These are phyloP conservation scores for Eurytoma californica DNA, from an alignment of 2,888 invertebrate species.

Conservation along the genomic window DNA sequence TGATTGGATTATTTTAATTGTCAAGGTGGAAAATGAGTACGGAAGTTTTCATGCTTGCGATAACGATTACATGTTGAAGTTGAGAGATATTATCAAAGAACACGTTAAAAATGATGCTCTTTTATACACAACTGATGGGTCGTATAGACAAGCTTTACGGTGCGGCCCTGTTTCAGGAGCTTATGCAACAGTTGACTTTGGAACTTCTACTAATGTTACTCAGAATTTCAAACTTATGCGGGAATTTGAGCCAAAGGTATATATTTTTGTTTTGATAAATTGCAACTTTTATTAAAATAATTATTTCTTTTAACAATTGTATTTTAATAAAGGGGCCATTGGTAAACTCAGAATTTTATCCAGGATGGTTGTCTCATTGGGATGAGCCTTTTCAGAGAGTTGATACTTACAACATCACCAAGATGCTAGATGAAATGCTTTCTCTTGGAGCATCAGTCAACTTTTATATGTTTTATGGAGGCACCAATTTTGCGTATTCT, in stretches of 20 bases:
- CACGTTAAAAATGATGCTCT: slow-evolving; percentile 82
- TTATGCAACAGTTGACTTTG: slow-evolving; percentile 88
- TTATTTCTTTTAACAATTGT: neutral
- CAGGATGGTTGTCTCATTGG: slow-evolving; percentile 96
- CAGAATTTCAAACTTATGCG: slow-evolving; percentile 76
- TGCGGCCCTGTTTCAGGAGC: slow-evolving; percentile 84
- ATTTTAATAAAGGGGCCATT: slow-evolving; percentile 83
- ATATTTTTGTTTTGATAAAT: neutral
- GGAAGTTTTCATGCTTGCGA: slow-evolving; percentile 89
- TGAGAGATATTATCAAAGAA: slow-evolving; percentile 80
- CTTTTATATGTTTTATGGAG: slow-evolving; percentile 95
- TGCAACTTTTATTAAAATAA: too few species aligned
- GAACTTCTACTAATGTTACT: slow-evolving; percentile 74
- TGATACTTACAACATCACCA: slow-evolving; percentile 74
- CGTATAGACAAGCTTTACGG: slow-evolving; percentile 75
- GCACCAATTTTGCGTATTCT: slow-evolving; percentile 88
- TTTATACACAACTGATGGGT: slow-evolving; percentile 91
- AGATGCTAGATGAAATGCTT: slow-evolving; percentile 69
- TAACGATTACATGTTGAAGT: slow-evolving; percentile 80
- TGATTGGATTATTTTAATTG: neutral
- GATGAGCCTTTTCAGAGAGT: slow-evolving; percentile 81
- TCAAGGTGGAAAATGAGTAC: slow-evolving; percentile 93
- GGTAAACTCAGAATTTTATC: slow-evolving; percentile 94
- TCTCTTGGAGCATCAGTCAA: slow-evolving; percentile 81
- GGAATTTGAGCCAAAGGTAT: slow-evolving; percentile 75